Conservation (phyloP, 2,797 vertebrate genomes). For the Pseudochaenichthys georgianus region DNA sequence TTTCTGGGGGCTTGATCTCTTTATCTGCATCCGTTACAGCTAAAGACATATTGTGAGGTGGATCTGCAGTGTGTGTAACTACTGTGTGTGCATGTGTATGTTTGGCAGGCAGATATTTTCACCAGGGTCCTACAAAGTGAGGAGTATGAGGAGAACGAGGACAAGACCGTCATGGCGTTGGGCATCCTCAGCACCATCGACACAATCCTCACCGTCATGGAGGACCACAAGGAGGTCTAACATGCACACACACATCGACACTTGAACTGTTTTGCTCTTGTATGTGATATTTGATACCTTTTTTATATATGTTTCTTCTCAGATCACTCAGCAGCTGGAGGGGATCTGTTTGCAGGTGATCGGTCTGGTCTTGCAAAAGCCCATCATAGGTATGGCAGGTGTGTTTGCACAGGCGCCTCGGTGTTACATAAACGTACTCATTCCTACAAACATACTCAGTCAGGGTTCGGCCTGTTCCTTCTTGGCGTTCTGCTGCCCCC, state of each 20-base stretch:
- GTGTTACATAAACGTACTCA: slow-evolving; percentile 2
- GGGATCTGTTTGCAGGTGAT: slow-evolving; percentile 98
- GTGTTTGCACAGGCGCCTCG: slow-evolving; percentile 64
- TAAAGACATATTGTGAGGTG: not conserved
- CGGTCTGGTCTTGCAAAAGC: slow-evolving; percentile 96
- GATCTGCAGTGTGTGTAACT: not conserved
- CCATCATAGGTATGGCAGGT: slow-evolving; percentile 95
- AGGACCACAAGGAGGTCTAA: slow-evolving; percentile 94
- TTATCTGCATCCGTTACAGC: not conserved
- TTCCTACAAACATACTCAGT: not conserved
- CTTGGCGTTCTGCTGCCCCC: not conserved
- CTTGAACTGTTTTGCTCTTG: not conserved
- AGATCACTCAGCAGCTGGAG: slow-evolving; percentile 97
- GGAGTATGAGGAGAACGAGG: slow-evolving; percentile 96
- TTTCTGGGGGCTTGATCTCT: not conserved
- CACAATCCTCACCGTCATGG: slow-evolving; percentile 96
- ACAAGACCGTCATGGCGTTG: slow-evolving; percentile 98
- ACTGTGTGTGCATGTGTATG: not conserved
- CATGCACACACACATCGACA: slow-evolving; percentile 2
- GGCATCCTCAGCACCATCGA: slow-evolving; percentile 97
- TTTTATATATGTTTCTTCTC: slow-evolving; percentile 25
- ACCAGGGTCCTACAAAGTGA: slow-evolving; percentile 96
- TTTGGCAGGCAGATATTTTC: slow-evolving; percentile 94
- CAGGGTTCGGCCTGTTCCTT: not conserved
- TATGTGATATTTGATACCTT: not conserved